Percentiles rank a stretch among this genome's conserved stretches.
Conservation (phyloP, 2,797 vertebrate species). For the Chelon auratus region DNA sequence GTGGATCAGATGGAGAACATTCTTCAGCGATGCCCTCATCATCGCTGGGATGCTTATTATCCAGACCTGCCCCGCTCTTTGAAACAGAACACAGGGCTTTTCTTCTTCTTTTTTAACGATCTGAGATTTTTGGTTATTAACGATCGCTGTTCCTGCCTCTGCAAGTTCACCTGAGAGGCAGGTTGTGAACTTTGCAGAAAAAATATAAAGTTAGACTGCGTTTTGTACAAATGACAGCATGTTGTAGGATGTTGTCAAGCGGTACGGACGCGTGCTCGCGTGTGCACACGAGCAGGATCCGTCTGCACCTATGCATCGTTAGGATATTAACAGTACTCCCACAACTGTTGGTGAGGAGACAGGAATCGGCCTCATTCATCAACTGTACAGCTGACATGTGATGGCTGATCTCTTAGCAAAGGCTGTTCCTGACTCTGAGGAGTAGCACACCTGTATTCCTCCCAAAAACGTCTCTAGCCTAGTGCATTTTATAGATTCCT, state of each 20-base stretch:
- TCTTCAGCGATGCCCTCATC: constrained; percentile 71
- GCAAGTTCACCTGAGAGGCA: constrained; percentile 48
- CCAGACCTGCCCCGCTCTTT: constrained; percentile 66
- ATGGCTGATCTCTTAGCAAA: constrained; percentile 19
- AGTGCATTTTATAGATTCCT: constrained; percentile 57
- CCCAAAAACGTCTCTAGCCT: constrained; percentile 27
- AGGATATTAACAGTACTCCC: constrained; percentile 43
- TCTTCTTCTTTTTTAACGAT: constrained; percentile 38
- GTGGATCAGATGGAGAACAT: constrained; percentile 76
- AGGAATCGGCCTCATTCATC: constrained; percentile 53
- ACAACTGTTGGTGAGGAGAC: constrained; percentile 30
- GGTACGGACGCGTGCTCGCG: constrained; percentile 9
- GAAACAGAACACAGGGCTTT: constrained; percentile 28
- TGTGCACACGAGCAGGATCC: constrained; percentile 35
- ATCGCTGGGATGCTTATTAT: constrained; percentile 72
- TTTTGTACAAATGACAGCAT: constrained; percentile 22
- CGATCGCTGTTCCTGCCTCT: constrained; percentile 29
- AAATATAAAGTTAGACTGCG: neutral
- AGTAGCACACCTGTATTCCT: constrained; percentile 69
- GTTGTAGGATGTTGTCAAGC: constrained; percentile 54
- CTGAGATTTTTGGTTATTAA: constrained; percentile 54
- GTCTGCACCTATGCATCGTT: constrained; percentile 42
- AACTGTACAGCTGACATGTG: constrained; percentile 36
- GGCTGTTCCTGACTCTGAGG: constrained; percentile 28
- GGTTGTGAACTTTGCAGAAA: constrained; percentile 34